phyloP scores from a whole-genome alignment of 2,797 vertebrate species.

The Cossypha niveicapilla region DNA sequence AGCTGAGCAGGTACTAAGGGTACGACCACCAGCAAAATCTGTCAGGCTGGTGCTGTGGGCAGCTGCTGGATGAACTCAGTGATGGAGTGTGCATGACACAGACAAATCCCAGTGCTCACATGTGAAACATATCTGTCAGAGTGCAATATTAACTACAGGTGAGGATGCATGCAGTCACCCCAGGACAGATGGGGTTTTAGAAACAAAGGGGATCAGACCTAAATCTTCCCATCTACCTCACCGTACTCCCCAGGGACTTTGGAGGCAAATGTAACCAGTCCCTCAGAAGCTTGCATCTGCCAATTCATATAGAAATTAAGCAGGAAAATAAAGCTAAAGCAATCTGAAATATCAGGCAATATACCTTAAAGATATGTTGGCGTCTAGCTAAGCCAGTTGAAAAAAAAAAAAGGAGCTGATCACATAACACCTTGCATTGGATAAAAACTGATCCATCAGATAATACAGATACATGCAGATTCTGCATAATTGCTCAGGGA shows the following conservation, averaged over 20 bases:
- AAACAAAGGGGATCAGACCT: background rate
- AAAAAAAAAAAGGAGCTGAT: background rate
- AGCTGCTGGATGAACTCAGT: background rate
- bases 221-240: background rate
- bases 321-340: background rate
- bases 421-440: background rate
- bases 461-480: background rate
- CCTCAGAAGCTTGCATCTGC: background rate
- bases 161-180: background rate
- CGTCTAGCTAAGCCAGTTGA: background rate
- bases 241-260: background rate
- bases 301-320: background rate
- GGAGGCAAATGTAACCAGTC: background rate
- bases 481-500: background rate
- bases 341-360: background rate
- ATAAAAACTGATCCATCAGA: background rate
- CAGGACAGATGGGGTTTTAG: background rate
- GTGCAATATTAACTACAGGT: background rate
- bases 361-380: background rate
- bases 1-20: rapidly evolving
- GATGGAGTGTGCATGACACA: background rate
- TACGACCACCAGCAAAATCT: background rate
- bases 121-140: background rate
- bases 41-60: background rate
- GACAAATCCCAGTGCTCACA: rapidly evolving